Evolutionary conservation across 2,113 vertebrate species (phyloP), one percentile per base, ranked within the genome.

Genomic region (Varanus komodoensis): DNA sequence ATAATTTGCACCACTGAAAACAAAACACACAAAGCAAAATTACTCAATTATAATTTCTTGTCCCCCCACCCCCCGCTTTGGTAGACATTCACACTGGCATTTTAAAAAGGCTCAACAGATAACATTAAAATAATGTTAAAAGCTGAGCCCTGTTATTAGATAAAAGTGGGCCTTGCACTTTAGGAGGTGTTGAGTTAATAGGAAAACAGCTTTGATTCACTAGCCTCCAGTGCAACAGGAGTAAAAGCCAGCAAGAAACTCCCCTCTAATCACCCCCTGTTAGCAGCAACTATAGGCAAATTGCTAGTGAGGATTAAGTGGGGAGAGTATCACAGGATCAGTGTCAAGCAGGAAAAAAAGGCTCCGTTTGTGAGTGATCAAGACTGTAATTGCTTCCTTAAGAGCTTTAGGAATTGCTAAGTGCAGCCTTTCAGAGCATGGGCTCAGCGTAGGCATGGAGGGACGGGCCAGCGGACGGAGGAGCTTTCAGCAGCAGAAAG

Each of bases 321-420:
- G 95, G 93, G 95, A 96, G 96, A 95, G 89, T 94, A 96, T 96
- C 96, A 97, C 93, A 97, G 97, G 97, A 97, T 98, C 97, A 97
- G 97, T 97, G 97, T 98, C 97, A 98, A 94, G 94, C 95, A 96
- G 96, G 73, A 27, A 92, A 96, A 96, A 97, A 97, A 96, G 96
- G 95, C 97, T 97, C 97, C 97, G 97, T 97, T 97, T 97, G 95
- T 94, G 94, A 95, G 95, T 96, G 96, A 97, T 97, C 97, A 92
- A 73, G 96, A 96, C 95, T 93, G 94, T 97, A 97, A 98, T 97
- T 96, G 96, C 96, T 96, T 95, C 95, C 89, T 94, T 90, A 92
- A 95, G 96, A 96, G 97, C 94, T 95, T 95, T 93, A 96, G 93
- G 90, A 88, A 86, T 94, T 95, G 92, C 95, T 81, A 82, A 50